A percentile compares a stretch with the other conserved stretches of the same genome.
These are phyloP conservation scores for Brenthis hecate DNA, from an alignment of 2,888 invertebrate species.

Conservation along the genomic window DNA sequence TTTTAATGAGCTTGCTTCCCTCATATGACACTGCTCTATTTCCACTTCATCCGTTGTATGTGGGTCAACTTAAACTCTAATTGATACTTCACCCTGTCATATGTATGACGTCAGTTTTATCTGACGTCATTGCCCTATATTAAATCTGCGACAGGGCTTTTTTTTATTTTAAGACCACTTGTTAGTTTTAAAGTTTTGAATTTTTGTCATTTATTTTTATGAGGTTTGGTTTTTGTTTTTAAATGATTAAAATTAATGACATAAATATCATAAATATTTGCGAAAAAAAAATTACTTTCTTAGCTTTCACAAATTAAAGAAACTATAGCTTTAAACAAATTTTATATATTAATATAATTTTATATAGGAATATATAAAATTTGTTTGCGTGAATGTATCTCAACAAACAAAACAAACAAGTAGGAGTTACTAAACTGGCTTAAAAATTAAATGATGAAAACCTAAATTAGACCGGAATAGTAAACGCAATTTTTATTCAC, in stretches of 20 bases:
- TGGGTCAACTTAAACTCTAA: slow-evolving; percentile 27
- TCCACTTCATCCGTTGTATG: slow-evolving; percentile 22
- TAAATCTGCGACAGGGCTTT: slow-evolving; percentile 11
- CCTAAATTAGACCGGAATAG: no score
- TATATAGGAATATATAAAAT: no score
- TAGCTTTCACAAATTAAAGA: no score
- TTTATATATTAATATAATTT: no score
- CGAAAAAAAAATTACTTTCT: no score
- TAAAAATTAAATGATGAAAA: no score
- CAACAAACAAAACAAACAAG: no score
- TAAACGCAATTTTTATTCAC: no score
- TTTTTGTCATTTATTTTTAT: neutral
- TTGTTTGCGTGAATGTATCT: no score
- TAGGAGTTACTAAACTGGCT: no score
- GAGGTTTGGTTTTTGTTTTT: neutral
- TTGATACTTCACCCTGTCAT: slow-evolving; percentile 22
- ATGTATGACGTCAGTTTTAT: slow-evolving; percentile 20
- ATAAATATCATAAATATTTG: no score
- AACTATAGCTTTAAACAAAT: no score
- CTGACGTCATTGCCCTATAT: slow-evolving; percentile 20
- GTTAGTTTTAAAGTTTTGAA: neutral
- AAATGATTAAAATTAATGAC: neutral
- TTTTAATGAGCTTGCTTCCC: slow-evolving; percentile 21
- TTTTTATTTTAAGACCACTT: slow-evolving; percentile 12
- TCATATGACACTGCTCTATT: slow-evolving; percentile 17